Percentiles rank a stretch among this genome's conserved stretches.
Conservation (phyloP, 2,888 invertebrate species). For the Calameuta filiformis region DNA sequence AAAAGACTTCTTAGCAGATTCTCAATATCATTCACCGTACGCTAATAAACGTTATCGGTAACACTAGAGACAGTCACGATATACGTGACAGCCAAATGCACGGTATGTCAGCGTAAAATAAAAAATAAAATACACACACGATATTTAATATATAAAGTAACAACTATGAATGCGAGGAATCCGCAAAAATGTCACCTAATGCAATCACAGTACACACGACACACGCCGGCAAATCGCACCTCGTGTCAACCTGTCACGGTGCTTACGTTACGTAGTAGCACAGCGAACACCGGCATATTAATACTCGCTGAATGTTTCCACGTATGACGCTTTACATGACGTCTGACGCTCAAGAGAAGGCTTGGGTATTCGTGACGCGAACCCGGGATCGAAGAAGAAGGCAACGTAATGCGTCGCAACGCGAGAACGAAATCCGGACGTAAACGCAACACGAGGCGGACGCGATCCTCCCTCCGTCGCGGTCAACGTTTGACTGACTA, state of each 20-base stretch:
- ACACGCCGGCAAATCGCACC: background rate
- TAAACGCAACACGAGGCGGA: slow-evolving; percentile 11
- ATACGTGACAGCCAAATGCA: background rate
- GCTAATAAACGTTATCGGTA: background rate
- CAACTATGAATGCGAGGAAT: background rate
- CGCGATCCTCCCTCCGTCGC: slow-evolving; percentile 40
- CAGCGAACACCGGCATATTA: background rate
- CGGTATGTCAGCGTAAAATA: background rate
- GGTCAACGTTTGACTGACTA: slow-evolving; percentile 48
- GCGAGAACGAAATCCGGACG: background rate
- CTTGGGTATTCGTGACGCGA: background rate
- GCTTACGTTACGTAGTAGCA: background rate
- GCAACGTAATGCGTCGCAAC: background rate
- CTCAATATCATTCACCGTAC: background rate
- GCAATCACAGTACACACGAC: background rate
- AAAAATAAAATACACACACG: background rate
- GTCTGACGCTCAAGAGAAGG: background rate
- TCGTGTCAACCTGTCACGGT: background rate
- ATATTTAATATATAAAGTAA: background rate
- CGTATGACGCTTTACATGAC: background rate
- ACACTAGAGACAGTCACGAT: background rate
- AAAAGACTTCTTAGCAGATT: background rate
- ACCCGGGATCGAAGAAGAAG: background rate
- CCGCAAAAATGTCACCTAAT: background rate
- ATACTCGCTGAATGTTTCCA: background rate